phyloP scores from a whole-genome alignment of 2,888 invertebrate species.

The Calephelis perditalis region DNA sequence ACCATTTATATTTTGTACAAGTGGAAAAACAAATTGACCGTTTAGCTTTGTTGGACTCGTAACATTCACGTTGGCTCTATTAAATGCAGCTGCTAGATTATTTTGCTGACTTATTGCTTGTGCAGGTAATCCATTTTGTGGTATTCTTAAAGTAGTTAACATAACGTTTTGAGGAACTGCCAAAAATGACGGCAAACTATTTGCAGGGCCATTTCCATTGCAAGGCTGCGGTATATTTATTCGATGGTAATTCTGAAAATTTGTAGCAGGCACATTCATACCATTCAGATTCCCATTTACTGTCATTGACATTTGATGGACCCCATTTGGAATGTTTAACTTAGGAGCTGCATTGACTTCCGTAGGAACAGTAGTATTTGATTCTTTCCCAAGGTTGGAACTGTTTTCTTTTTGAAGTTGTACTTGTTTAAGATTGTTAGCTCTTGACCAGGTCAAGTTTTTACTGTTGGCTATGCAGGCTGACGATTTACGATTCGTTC shows the following conservation, averaged over 20 bases:
- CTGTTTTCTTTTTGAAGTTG: constrained; percentile 66
- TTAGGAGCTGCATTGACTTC: constrained; percentile 62
- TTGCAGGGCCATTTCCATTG: constrained; percentile 59
- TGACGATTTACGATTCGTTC: constrained; percentile 66
- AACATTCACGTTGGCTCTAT: constrained; percentile 61
- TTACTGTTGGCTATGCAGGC: constrained; percentile 70
- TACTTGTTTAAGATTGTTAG: constrained; percentile 66
- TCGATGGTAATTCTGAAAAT: constrained; percentile 65
- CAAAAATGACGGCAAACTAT: constrained; percentile 64
- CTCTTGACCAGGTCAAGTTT: constrained; percentile 70
- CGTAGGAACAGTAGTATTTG: constrained; percentile 40
- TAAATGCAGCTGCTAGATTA: constrained; percentile 53
- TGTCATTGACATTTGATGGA: constrained; percentile 60
- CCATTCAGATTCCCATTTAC: constrained; percentile 57
- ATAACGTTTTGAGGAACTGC: constrained; percentile 75
- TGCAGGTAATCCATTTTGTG: constrained; percentile 64
- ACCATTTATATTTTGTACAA: constrained; percentile 78
- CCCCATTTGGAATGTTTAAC: constrained; percentile 60
- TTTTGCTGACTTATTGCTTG: constrained; percentile 59
- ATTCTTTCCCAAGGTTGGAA: constrained; percentile 42
- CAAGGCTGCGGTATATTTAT: constrained; percentile 62
- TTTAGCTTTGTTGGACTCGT: constrained; percentile 69
- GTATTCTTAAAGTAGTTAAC: constrained; percentile 77
- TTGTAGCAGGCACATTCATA: constrained; percentile 59
- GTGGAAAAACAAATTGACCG: constrained; percentile 77